Base-by-base conservation (phyloP, 2,888 invertebrate species). In the Sceliomorpha sp. region DNA sequence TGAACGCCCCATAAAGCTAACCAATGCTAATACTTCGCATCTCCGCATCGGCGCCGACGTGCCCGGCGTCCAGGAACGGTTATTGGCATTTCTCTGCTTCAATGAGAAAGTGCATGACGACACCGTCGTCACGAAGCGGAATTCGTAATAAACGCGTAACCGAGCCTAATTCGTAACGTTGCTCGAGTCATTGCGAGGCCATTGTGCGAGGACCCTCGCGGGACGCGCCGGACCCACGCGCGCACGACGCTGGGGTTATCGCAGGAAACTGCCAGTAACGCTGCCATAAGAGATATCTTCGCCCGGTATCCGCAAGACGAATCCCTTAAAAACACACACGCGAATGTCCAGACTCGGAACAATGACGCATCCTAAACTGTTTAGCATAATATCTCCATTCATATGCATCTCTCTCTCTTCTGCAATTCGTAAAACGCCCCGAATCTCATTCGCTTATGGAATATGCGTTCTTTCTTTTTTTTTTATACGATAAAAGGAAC, bases 1-100 rank as follows among this genome's bases (percentile, higher is more conserved):
- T 90, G 90, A 90, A 90, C 89, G 91, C 90, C 84, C 90, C 90
- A 91, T 90, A 91, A 91, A 91, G 89, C 89, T 89, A 90, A 90
- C 90, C 90, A 90, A 91, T 90, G 90, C 90, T 91, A 90, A 91
- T 90, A 90, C 84, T 82, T 84, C 81, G 82, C 76, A 79, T 86
- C 83, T 82, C 81, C 75, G 80, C 85, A 85, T 76, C 81, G 82
- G 84, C 85, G 84, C 81, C 77, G 79, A 70, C 73, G 40, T 74
- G 62, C 70, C 73, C 70, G 55, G 51, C 70, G 71, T 45, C 56
- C 56, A 40, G 53, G n/a, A 58, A 40, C 56, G 66, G 68, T 69
- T 60, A 59, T 66, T 63, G 59, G 58, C 53, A 45, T 50, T 59
- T 66, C 62, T 68, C 58, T 37, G 62, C 59, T 56, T 58, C 60